Evolutionary conservation across 2,888 invertebrate genomes (phyloP), one percentile per base, ranked within the genome.

Genomic region (Drosophila acutilabella): DNA sequence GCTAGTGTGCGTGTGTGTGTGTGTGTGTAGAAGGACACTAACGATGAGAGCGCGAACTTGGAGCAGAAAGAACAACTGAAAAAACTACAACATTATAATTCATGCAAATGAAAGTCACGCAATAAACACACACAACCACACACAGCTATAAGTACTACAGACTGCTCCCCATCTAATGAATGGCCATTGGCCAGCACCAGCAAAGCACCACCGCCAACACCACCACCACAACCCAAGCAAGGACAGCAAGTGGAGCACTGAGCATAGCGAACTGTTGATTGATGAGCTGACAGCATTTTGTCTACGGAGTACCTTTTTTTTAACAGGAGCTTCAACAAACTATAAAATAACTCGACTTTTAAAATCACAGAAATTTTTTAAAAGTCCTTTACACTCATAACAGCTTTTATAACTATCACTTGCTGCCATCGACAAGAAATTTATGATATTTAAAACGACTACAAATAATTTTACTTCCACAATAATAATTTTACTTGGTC

Each of bases 101-200:
- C 86, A 89, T 90, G 90, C 84, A 90, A 90, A 90, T 88, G 70
- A 80, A 90, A 90, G 90, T 90, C 89, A 89, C 89, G 89, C 90
- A 90, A 90, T 57, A 36, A 33, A 36, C 51, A 59, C 51, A 44
- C 41, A 40, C 26, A 23, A 2, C 14, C 45, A 30, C 30, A 8
- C 30, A 30, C 30, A 8, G 30, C 6, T 30, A 2, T 30, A 30
- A 30, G 30, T 30, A 30, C 8, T 30, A 30, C 8, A 30, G 47
- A 45, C 53, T 44, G 4, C 60, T 36, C 36, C 20, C 74, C 79
- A 72, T 60, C 80, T 64, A 72, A 64, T 52, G 65, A 41, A 20
- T 48, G 41, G 33, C 40, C 68, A 64, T 50, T 74, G 68, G 59
- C 53, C 73, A 59, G 38, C 26, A 36, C 8, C 30, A 30, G 2